phyloP scores from a whole-genome alignment of 2,113 vertebrate genomes.

The Rhipidura dahli region DNA sequence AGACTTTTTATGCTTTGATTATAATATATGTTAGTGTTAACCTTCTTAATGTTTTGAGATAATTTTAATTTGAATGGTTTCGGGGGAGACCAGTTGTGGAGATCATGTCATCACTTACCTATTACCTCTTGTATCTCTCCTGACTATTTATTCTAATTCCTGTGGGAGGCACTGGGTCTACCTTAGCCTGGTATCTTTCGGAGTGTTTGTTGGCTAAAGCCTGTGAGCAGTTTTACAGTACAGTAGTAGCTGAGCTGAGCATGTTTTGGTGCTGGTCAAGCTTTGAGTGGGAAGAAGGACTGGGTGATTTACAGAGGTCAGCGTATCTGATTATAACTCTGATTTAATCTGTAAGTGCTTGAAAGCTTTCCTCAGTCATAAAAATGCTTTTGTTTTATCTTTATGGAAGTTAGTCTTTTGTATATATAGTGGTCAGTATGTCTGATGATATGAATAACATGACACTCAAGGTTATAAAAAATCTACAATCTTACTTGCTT shows the following conservation, averaged over 20 bases:
- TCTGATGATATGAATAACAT: neutral
- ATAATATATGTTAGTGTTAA: neutral
- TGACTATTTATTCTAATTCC: neutral
- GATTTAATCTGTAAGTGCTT: neutral
- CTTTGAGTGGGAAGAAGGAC: neutral
- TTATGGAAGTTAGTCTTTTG: neutral
- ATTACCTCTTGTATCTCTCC: neutral
- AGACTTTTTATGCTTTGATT: neutral
- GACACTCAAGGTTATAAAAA: neutral
- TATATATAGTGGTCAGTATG: neutral
- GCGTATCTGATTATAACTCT: neutral
- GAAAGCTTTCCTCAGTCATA: neutral
- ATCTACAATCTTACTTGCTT: accelerated
- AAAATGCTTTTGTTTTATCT: neutral
- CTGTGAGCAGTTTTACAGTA: neutral
- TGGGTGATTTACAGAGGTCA: neutral
- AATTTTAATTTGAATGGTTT: neutral
- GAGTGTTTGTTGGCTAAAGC: neutral
- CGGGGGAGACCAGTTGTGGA: neutral
- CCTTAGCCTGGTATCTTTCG: neutral
- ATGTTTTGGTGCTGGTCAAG: neutral
- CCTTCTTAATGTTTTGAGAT: neutral
- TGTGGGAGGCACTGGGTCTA: neutral
- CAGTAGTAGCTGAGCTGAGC: neutral
- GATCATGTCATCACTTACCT: neutral